phyloP scores from a whole-genome alignment of 2,888 invertebrate genomes.

The Pollenia griseotomentosa region DNA sequence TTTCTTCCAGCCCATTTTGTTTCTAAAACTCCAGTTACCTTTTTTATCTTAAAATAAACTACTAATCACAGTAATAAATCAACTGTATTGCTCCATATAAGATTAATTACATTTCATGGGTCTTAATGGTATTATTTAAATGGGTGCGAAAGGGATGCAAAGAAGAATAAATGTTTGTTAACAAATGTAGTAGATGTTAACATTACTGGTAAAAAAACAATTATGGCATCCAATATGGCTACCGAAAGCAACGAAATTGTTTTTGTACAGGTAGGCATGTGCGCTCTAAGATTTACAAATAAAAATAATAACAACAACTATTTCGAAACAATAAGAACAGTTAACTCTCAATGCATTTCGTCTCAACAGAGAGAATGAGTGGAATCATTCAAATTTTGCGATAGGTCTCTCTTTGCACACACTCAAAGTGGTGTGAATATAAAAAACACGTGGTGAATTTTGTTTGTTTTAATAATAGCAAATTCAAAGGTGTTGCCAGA shows the following conservation, averaged over 20 bases:
- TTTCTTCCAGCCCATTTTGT: no score
- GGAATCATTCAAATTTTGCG: not conserved
- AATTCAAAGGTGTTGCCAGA: not conserved
- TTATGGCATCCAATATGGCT: slow-evolving; percentile 83
- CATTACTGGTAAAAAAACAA: slow-evolving; percentile 73
- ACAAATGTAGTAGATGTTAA: slow-evolving; percentile 30
- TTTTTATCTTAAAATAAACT: slow-evolving; percentile 1
- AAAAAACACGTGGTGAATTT: slow-evolving; percentile 21
- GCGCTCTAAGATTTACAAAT: slow-evolving; percentile 55
- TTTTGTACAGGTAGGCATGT: slow-evolving; percentile 67
- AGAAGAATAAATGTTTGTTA: not conserved
- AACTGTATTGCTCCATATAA: slow-evolving; percentile 10
- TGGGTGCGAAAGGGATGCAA: slow-evolving; percentile 75
- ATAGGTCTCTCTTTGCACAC: slow-evolving; percentile 37
- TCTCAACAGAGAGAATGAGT: not conserved
- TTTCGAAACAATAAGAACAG: slow-evolving; percentile 53
- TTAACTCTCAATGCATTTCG: slow-evolving; percentile 22
- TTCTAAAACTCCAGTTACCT: not conserved
- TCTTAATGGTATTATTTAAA: slow-evolving; percentile 24
- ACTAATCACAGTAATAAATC: slow-evolving; percentile 39
- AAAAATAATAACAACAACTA: not conserved
- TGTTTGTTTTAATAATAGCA: not conserved
- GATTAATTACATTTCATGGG: slow-evolving; percentile 37
- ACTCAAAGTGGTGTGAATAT: slow-evolving; percentile 21
- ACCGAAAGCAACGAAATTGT: slow-evolving; percentile 69